Conservation (phyloP, 2,113 vertebrate genomes). For the Cairina moschata region DNA sequence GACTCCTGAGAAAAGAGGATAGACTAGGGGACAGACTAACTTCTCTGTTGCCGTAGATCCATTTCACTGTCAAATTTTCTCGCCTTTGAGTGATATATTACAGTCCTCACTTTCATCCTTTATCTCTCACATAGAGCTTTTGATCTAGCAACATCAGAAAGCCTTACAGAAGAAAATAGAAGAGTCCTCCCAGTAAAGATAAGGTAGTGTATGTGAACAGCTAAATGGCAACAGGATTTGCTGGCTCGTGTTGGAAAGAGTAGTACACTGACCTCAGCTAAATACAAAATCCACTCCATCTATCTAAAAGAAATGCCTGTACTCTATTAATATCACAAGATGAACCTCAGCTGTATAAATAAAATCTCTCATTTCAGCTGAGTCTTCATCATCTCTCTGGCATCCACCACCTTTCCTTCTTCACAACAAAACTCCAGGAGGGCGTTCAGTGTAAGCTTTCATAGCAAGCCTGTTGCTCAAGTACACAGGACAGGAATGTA, state of each 20-base stretch:
- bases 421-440: not conserved
- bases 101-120: not conserved
- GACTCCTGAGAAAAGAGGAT: not conserved
- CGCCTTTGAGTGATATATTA: not conserved
- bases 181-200: not conserved
- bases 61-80: not conserved
- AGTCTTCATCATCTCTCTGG: conserved; percentile 43
- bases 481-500: not conserved
- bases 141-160: not conserved
- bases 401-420: not conserved
- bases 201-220: not conserved
- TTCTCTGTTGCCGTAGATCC: not conserved
- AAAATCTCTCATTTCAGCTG: conserved; percentile 24
- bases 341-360: conserved; percentile 63
- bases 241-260: not conserved
- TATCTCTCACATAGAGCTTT: not conserved
- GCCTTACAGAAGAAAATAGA: not conserved
- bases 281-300: not conserved
- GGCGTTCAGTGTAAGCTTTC: not conserved
- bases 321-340: conserved; percentile 52
- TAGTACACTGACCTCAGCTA: not conserved
- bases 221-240: not conserved
- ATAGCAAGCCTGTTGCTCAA: not conserved
- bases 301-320: conserved; percentile 20
- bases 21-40: not conserved